Base-by-base conservation (phyloP, 2,797 vertebrate species). In the Miichthys miiuy region DNA sequence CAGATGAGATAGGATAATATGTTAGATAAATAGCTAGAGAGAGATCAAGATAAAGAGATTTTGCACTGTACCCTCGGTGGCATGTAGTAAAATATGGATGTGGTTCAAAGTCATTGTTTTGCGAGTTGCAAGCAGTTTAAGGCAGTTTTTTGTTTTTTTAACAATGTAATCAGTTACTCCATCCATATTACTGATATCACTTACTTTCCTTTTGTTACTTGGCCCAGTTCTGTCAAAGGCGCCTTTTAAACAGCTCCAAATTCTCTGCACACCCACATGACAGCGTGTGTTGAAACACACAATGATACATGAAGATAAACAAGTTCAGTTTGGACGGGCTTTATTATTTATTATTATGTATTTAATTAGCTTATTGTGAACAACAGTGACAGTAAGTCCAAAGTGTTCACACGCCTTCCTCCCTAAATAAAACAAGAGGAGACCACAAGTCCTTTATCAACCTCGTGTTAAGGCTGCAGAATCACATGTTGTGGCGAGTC, bases 21-120 rank as follows among this genome's bases (percentile, higher is more conserved):
- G n/a, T 47, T 67, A 48, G 75, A 82, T 75, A 70, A 76, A 85
- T 72, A 62, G 56, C 66, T 56, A 51, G 51, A 81, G 61, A 21
- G 69, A 83, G 18, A 62, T 25, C n/a, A 66, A 70, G 61, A 62
- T 63, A 54, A 56, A 38, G 18, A 44, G 16, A 62, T 52, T 41
- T 47, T 60, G 13, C 30, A 34, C 25, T 55, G 13, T 42, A 46
- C 23, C 18, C 30, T 75, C 14, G n/a, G 25, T 55, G 66, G 16
- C 57, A 1, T 55, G 7, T 10, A 6, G 21, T 54, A 72, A 62
- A 78, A 47, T 48, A 58, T 50, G 25, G 9, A 68, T 41, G 12
- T 58, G 25, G 3, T 57, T 5, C 3, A n/a, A 46, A 68, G 60
- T 60, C 8, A 18, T n/a, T 52, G 16, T 25, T 63, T 64, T 58